Conservation (phyloP, 2,113 vertebrate species). For the Hylia prasina region DNA sequence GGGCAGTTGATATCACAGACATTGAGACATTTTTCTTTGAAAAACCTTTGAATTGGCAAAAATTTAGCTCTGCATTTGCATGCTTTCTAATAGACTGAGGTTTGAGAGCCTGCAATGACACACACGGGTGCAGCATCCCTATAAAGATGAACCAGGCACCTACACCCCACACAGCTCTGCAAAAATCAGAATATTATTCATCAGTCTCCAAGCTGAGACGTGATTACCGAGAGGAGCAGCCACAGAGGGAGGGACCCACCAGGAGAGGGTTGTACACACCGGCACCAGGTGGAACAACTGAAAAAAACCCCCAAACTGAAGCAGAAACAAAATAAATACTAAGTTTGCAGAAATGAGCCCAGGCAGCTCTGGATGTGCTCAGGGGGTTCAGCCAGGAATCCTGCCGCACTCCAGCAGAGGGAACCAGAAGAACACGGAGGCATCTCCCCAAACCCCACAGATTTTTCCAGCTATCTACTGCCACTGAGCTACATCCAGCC, state of each 20-base stretch:
- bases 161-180: not conserved
- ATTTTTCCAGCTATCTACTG: fast-evolving
- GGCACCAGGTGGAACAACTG: fast-evolving
- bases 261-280: fast-evolving
- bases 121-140: not conserved
- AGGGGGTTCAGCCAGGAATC: not conserved
- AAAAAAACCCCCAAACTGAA: fast-evolving
- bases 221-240: not conserved
- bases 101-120: not conserved
- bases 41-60: not conserved
- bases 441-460: not conserved
- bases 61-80: not conserved
- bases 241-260: not conserved
- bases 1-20: not conserved
- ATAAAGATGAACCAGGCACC: not conserved
- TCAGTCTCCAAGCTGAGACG: not conserved
- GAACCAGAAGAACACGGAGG: conserved; percentile 20
- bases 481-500: fast-evolving
- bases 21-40: not conserved
- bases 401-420: conserved; percentile 48
- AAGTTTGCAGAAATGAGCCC: not conserved
- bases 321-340: not conserved
- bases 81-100: not conserved
- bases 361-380: not conserved
- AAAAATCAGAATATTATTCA: not conserved